Conservation (phyloP, 2,797 vertebrate genomes). For the Phalanger gymnotis region DNA sequence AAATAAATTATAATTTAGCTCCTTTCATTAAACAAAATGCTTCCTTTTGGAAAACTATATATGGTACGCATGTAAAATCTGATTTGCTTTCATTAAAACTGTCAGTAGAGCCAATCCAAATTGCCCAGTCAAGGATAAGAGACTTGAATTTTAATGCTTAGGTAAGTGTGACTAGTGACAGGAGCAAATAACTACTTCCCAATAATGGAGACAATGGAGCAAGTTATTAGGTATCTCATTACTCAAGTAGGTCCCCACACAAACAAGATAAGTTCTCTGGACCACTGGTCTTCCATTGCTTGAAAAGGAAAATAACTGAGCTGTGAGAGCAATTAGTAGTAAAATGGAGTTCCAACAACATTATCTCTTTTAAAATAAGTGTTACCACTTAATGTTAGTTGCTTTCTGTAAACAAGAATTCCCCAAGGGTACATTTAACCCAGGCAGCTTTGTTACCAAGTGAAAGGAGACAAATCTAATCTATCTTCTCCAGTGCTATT, state of each 20-base stretch:
- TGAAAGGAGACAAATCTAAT: conserved; percentile 56
- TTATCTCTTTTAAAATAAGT: conserved; percentile 44
- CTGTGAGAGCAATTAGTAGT: neutral
- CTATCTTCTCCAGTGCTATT: neutral
- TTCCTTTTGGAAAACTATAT: conserved; percentile 24
- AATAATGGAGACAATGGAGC: conserved; percentile 27
- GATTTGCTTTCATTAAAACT: conserved; percentile 57
- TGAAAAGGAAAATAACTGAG: neutral
- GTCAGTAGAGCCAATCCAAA: conserved; percentile 66
- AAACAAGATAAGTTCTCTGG: neutral
- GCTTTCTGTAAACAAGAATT: conserved; percentile 57
- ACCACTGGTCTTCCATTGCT: conserved; percentile 15
- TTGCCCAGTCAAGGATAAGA: conserved; percentile 72
- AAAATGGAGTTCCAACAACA: conserved; percentile 36
- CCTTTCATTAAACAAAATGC: conserved; percentile 55
- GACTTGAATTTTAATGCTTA: conserved; percentile 61
- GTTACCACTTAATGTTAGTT: neutral
- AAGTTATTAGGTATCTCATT: conserved; percentile 32
- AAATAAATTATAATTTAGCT: conserved; percentile 55
- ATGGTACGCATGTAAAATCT: conserved; percentile 43
- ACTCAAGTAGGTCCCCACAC: neutral
- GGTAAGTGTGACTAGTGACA: conserved; percentile 55
- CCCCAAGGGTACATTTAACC: neutral
- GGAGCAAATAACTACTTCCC: conserved; percentile 49
- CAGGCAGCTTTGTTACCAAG: neutral